Conservation (phyloP, 2,888 invertebrate genomes). For the Lypha dubia region DNA sequence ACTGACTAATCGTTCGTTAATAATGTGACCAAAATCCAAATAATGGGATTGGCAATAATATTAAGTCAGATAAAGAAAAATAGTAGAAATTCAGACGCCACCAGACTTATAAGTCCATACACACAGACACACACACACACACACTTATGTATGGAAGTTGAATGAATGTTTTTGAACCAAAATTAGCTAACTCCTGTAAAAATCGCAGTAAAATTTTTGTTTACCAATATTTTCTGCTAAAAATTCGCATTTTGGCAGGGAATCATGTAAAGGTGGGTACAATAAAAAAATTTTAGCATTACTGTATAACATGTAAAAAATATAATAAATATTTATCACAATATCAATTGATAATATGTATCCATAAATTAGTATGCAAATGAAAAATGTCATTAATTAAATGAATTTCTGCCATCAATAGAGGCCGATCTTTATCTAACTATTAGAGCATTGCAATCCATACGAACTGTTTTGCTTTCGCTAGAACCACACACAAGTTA, state of each 20-base stretch:
- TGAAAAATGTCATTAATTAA: constrained; percentile 19
- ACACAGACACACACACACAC: neutral
- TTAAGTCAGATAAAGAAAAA: constrained; percentile 8
- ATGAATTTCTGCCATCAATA: constrained; percentile 8
- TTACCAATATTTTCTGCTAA: too few relatives aligned
- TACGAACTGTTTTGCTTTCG: neutral
- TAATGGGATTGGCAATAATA: constrained; percentile 1
- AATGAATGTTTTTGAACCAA: too few relatives aligned
- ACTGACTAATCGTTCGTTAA: constrained; percentile 3
- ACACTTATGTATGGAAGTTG: neutral
- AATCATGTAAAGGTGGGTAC: too few relatives aligned
- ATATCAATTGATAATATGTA: neutral
- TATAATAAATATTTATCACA: neutral
- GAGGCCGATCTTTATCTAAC: constrained; percentile 5
- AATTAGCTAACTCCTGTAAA: too few relatives aligned
- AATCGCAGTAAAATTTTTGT: too few relatives aligned
- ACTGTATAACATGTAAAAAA: neutral
- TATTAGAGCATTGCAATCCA: neutral
- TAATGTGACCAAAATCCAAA: constrained; percentile 1
- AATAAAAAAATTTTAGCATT: too few relatives aligned
- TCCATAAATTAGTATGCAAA: constrained; percentile 12
- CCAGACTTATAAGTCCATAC: neutral
- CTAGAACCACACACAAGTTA: neutral
- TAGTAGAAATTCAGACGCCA: constrained; percentile 21
- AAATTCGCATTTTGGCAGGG: too few relatives aligned